Conservation (phyloP, 2,888 invertebrate genomes). For the Hipparchia semele region DNA sequence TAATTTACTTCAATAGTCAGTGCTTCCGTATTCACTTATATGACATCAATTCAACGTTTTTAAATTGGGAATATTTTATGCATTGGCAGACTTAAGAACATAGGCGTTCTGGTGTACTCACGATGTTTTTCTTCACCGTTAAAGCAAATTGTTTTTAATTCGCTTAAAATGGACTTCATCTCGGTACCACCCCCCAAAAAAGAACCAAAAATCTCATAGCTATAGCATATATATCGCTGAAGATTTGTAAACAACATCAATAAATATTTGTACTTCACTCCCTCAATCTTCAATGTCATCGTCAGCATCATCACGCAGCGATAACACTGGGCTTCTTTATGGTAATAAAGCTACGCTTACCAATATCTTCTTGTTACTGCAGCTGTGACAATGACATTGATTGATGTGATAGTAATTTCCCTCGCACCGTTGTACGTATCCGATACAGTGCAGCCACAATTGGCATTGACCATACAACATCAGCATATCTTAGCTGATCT, state of each 20-base stretch:
- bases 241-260: not conserved
- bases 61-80: no score
- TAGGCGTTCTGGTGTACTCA: no score
- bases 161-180: no score
- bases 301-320: slow-evolving; percentile 11
- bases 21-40: slow-evolving; percentile 42
- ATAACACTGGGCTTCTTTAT: slow-evolving; percentile 24
- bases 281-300: slow-evolving; percentile 7
- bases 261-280: not conserved
- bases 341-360: slow-evolving; percentile 17
- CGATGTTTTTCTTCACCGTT: no score
- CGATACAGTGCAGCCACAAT: slow-evolving; percentile 63
- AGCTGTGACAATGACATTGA: slow-evolving; percentile 74
- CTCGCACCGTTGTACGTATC: slow-evolving; percentile 78
- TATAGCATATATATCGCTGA: not conserved
- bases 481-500: slow-evolving; percentile 48
- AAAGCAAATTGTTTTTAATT: no score
- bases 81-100: no score
- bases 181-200: no score
- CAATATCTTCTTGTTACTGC: slow-evolving; percentile 55
- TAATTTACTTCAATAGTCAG: slow-evolving; percentile 50
- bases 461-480: slow-evolving; percentile 55
- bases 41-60: no score
- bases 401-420: slow-evolving; percentile 77
- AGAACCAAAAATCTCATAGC: no score